Percentiles rank a stretch among this genome's conserved stretches.
Conservation (phyloP, 2,888 invertebrate species). For the Ashinkailepas kermadecensis region DNA sequence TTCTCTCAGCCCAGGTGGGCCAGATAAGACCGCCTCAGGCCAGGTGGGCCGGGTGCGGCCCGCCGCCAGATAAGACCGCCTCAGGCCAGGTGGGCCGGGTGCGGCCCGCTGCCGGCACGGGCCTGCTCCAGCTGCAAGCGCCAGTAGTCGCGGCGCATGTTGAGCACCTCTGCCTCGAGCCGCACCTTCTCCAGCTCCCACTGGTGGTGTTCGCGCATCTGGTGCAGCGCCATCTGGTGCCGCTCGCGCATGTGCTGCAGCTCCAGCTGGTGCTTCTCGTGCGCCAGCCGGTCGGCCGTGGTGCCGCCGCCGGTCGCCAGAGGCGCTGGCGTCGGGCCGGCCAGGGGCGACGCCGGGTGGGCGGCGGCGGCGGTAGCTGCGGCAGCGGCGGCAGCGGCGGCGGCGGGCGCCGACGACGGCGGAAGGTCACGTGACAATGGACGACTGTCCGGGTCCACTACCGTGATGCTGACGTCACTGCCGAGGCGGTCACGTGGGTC, state of each 20-base stretch:
- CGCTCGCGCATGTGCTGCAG: background rate
- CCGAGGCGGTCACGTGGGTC: constrained; percentile 4
- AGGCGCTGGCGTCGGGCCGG: background rate
- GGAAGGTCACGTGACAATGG: background rate
- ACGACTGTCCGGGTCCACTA: background rate
- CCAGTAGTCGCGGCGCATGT: constrained; percentile 4
- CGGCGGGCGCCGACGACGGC: background rate
- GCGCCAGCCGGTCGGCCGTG: background rate
- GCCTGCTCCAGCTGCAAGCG: background rate
- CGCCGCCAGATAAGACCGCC: too few relatives aligned
- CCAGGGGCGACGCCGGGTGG: background rate
- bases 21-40: too few relatives aligned
- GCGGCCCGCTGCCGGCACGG: background rate
- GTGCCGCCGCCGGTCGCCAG: background rate
- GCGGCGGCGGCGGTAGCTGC: background rate
- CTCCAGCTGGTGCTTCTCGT: background rate
- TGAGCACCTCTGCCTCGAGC: background rate
- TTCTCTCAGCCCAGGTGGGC: too few relatives aligned
- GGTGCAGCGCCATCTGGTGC: constrained; percentile 4
- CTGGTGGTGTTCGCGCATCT: background rate
- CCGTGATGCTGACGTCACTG: constrained; percentile 12
- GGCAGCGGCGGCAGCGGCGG: background rate
- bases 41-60: too few relatives aligned
- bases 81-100: background rate
- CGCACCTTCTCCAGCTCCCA: constrained; percentile 4